A percentile compares a stretch with the other conserved stretches of the same genome.
phyloP scores from a whole-genome alignment of 2,797 vertebrate species.

The Arnoldichthys spilopterus region DNA sequence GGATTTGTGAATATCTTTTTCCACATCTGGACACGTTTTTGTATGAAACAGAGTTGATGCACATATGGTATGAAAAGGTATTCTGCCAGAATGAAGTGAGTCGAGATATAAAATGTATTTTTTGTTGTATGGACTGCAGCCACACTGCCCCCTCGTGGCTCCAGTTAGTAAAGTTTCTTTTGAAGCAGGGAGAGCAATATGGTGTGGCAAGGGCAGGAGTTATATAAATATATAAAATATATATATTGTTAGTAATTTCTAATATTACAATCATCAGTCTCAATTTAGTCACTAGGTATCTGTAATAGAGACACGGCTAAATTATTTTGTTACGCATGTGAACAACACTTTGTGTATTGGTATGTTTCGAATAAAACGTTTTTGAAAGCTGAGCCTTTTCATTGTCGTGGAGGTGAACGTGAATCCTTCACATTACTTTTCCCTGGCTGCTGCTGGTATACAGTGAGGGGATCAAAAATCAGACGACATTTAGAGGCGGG shows the following conservation, averaged over 20 bases:
- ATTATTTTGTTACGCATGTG: slow-evolving; percentile 66
- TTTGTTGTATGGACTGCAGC: slow-evolving; percentile 3
- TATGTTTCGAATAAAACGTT: slow-evolving; percentile 65
- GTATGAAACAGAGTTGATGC: not conserved
- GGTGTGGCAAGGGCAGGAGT: slow-evolving; percentile 7
- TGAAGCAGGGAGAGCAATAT: not conserved
- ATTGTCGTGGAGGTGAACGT: too few relatives aligned
- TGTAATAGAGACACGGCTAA: slow-evolving; percentile 52
- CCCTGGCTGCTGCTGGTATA: too few relatives aligned
- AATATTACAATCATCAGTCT: slow-evolving; percentile 35
- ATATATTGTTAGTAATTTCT: slow-evolving; percentile 35
- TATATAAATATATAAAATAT: slow-evolving; percentile 18
- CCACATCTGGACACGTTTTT: not conserved
- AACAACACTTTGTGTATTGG: slow-evolving; percentile 62
- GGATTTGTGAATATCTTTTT: too few relatives aligned
- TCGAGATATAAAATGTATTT: not conserved
- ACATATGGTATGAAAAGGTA: not conserved
- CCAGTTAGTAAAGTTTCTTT: slow-evolving; percentile 16
- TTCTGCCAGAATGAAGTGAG: not conserved
- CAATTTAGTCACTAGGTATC: slow-evolving; percentile 41
- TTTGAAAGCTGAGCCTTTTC: slow-evolving; percentile 47
- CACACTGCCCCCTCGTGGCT: slow-evolving; percentile 27
- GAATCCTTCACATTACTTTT: too few relatives aligned
- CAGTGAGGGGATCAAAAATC: too few relatives aligned
- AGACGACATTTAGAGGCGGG: too few relatives aligned